Percentiles rank a stretch among this genome's conserved stretches.
Conservation (phyloP, 2,113 vertebrate species). For the Corythornis vintsioides region DNA sequence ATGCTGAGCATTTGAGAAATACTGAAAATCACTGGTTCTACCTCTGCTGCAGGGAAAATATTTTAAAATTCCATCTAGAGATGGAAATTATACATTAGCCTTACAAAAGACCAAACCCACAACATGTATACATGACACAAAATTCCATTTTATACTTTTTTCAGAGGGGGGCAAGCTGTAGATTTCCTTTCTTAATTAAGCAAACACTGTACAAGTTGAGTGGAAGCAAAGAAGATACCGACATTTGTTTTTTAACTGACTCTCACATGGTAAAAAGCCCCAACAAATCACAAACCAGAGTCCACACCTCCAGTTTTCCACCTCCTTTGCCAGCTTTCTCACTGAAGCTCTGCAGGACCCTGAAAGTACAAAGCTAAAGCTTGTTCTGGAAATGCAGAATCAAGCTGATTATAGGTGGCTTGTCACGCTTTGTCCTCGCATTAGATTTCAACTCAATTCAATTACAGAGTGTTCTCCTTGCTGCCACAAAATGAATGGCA, state of each 20-base stretch:
- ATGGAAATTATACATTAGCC: not conserved
- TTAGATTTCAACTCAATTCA: constrained; percentile 76
- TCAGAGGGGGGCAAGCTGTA: not conserved
- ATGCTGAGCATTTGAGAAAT: not conserved
- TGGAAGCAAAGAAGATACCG: not conserved
- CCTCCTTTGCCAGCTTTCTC: not conserved
- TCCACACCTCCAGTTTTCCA: not conserved
- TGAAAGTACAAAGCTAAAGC: constrained; percentile 20
- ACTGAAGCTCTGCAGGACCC: not conserved
- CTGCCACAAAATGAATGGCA: constrained; percentile 71
- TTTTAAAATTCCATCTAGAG: not conserved
- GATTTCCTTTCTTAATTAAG: not conserved
- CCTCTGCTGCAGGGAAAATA: not conserved
- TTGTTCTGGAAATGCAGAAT: constrained; percentile 37
- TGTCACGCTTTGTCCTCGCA: constrained; percentile 59
- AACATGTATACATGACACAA: fast-evolving
- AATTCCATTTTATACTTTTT: not conserved
- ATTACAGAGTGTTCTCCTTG: constrained; percentile 68
- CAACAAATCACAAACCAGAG: not conserved
- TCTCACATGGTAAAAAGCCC: not conserved
- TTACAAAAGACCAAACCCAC: not conserved
- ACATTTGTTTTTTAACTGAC: not conserved
- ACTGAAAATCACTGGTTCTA: not conserved
- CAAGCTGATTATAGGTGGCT: constrained; percentile 43
- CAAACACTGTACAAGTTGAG: not conserved